phyloP scores from a whole-genome alignment of 1,140 invertebrate species.

The Tyrophagus putrescentiae region DNA sequence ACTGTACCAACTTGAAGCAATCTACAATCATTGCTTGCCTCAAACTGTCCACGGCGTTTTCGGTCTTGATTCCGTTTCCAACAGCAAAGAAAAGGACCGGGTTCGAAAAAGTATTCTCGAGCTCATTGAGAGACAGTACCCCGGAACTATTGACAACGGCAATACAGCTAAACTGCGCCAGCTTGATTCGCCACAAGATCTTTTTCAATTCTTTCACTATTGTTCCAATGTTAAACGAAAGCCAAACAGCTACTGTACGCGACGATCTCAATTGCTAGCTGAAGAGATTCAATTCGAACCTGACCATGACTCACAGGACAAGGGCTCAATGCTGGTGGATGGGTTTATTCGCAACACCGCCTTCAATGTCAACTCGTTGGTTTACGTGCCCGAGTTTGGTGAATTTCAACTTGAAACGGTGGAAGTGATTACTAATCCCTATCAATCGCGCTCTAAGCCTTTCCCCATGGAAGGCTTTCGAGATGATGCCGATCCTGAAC shows the following conservation, averaged over 20 bases:
- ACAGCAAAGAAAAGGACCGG: slow-evolving; percentile 46
- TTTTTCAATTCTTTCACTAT: slow-evolving; percentile 56
- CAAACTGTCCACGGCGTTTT: slow-evolving; percentile 57
- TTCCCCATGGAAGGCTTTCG: background rate
- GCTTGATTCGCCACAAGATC: slow-evolving; percentile 58
- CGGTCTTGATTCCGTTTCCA: slow-evolving; percentile 27
- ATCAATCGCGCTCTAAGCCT: slow-evolving; percentile 40
- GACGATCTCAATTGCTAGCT: slow-evolving; percentile 59
- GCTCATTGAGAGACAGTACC: slow-evolving; percentile 56
- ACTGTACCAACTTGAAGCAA: slow-evolving; percentile 50
- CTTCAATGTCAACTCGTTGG: slow-evolving; percentile 66
- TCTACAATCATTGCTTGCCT: slow-evolving; percentile 66
- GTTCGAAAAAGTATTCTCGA: slow-evolving; percentile 58
- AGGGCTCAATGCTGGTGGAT: slow-evolving; percentile 61
- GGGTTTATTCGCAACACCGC: slow-evolving; percentile 60
- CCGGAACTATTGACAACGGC: slow-evolving; percentile 35
- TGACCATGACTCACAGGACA: slow-evolving; percentile 24
- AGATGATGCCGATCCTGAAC: background rate
- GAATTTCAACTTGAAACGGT: slow-evolving; percentile 80
- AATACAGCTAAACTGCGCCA: slow-evolving; percentile 52
- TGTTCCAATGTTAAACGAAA: slow-evolving; percentile 66
- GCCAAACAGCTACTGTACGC: slow-evolving; percentile 52
- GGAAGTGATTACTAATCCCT: slow-evolving; percentile 54
- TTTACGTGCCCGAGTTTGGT: slow-evolving; percentile 77
- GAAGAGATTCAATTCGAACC: slow-evolving; percentile 56